A percentile compares a stretch with the other conserved stretches of the same genome.
These are phyloP conservation scores for Hecatera dysodea DNA, from an alignment of 2,888 invertebrate species.

Conservation along the genomic window DNA sequence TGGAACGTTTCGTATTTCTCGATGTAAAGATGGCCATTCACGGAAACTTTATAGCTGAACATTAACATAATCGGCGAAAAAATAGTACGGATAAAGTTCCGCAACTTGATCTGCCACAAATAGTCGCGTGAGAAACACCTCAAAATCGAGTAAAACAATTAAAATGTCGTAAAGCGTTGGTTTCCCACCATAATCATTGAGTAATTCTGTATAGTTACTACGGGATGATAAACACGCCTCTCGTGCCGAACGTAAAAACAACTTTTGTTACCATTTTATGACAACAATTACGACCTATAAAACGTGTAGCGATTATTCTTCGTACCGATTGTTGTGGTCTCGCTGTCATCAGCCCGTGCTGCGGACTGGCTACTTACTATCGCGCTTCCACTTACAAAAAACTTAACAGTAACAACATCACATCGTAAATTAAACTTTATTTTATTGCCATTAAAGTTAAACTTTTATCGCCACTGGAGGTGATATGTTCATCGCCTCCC, in stretches of 20 bases:
- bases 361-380: constrained; percentile 74
- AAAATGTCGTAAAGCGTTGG: constrained; percentile 82
- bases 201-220: constrained; percentile 83
- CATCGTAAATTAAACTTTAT: constrained; percentile 76
- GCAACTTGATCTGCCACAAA: constrained; percentile 72
- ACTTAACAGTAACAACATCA: constrained; percentile 66
- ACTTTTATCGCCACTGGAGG: constrained; percentile 61
- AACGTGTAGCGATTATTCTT: constrained; percentile 89
- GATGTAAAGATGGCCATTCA: constrained; percentile 33
- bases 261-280: constrained; percentile 90
- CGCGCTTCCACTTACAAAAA: constrained; percentile 60
- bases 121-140: constrained; percentile 72
- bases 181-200: constrained; percentile 86
- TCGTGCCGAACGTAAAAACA: constrained; percentile 89
- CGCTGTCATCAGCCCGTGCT: constrained; percentile 84
- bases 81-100: constrained; percentile 65
- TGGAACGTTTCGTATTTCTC: constrained; percentile 40
- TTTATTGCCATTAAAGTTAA: constrained; percentile 68
- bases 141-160: constrained; percentile 82
- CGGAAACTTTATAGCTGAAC: constrained; percentile 44
- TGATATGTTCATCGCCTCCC: constrained; percentile 68
- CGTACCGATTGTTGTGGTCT: constrained; percentile 88
- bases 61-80: constrained; percentile 54
- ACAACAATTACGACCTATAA: constrained; percentile 91
- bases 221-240: constrained; percentile 87